Base-by-base conservation (phyloP, 2,888 invertebrate genomes). In the Brachynemurus nebulosus region DNA sequence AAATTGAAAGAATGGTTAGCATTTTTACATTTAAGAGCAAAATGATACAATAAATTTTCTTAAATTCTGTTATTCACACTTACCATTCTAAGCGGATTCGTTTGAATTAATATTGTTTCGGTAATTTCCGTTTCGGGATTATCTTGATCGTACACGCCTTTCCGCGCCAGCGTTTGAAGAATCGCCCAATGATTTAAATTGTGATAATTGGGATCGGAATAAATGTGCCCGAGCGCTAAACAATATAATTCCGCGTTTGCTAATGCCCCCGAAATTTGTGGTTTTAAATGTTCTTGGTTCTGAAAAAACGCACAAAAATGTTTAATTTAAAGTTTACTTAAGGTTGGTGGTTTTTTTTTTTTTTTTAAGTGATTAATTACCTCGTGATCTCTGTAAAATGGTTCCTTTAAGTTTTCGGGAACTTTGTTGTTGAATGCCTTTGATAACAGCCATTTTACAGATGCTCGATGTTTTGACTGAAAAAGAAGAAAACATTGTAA, bases 201-300 rank as follows among this genome's bases (percentile, higher is more conserved):
- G 74, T 90, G 86, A 71, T 90, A 92, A 69, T 91, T 91, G 49
- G 91, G 92, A 70, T 95, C 93, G 51, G 90, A 88, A 70, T 93
- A 95, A 70, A 95, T 86, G 72, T 91, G 91, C 56, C 88, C 86
- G 64, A 95, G 71, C 47, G 93, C 91, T 65, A 86, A 74, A 68
- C 93, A 93, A 71, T 93, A 95, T 51, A 95, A 74, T 66, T 93
- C 92, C 53, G 92, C 92, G 69, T 86, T 92, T 56, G 92, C 90
- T 61, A 96, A 70, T 43, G 85, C 80, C 55, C 91, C 90, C 51
- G 86, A 81, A 61, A 96, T 84, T 61, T 85, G 85, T 42, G 93
- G 95, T 67, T 93, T 93, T 57, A 95, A 73, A 65, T 90, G 89
- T 65, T 90, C 89, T 66, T 86, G 86, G 61, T 90, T 86, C 86